Percentiles rank a stretch among this genome's conserved stretches.
phyloP scores from a whole-genome alignment of 1,140 invertebrate species.

The Zaprionus ghesquierei region DNA sequence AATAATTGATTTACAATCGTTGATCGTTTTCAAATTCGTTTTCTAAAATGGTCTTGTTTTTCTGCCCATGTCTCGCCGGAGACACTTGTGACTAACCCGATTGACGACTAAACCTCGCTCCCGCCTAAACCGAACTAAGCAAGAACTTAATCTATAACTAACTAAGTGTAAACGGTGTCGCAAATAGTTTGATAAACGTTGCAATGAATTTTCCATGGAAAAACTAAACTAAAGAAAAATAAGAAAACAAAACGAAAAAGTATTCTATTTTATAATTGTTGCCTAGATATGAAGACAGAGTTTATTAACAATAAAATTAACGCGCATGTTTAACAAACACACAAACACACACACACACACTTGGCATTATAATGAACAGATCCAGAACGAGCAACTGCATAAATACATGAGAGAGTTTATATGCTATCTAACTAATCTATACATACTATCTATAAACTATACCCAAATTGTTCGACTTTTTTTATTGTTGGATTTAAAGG shows the following conservation, averaged over 20 bases:
- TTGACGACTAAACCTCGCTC: slow-evolving; percentile 23
- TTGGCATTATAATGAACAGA: not conserved
- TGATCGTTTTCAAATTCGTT: slow-evolving; percentile 38
- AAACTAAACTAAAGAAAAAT: slow-evolving; percentile 19
- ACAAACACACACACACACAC: slow-evolving; percentile 2
- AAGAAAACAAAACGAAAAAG: slow-evolving; percentile 47
- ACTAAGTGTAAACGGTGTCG: slow-evolving; percentile 28
- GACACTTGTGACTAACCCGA: slow-evolving; percentile 53
- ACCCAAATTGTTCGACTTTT: slow-evolving; percentile 16
- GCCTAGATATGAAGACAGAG: slow-evolving; percentile 40
- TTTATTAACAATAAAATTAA: slow-evolving; percentile 26
- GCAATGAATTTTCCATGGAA: slow-evolving; percentile 27
- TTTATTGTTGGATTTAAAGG: slow-evolving; percentile 13
- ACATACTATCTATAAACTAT: slow-evolving; percentile 3
- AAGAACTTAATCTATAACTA: not conserved
- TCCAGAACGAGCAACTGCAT: not conserved
- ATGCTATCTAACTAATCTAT: slow-evolving; percentile 20
- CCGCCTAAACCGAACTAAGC: not conserved
- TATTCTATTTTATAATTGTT: slow-evolving; percentile 74
- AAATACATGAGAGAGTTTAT: slow-evolving; percentile 1
- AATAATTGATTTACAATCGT: slow-evolving; percentile 68
- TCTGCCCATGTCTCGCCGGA: slow-evolving; percentile 22
- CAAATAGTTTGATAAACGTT: slow-evolving; percentile 33
- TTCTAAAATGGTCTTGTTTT: slow-evolving; percentile 49
- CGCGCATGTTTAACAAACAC: slow-evolving; percentile 36